Conservation (phyloP, 2,797 vertebrate genomes). For the Trichosurus vulpecula region DNA sequence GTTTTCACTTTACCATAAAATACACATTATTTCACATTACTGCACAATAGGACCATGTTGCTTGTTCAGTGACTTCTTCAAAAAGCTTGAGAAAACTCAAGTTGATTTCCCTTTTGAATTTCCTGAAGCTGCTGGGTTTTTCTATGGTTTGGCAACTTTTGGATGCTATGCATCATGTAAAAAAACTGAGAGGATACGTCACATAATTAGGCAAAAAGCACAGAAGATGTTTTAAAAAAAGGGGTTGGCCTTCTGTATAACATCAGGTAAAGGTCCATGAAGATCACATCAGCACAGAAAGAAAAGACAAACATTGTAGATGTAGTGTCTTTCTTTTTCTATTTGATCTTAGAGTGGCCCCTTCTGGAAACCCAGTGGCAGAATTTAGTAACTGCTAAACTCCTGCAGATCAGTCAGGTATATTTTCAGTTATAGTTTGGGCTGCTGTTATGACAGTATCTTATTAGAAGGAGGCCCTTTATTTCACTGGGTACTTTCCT, state of each 20-base stretch:
- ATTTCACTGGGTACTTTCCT: slow-evolving; percentile 6
- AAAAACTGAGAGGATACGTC: neutral
- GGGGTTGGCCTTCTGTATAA: neutral
- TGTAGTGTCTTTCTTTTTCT: neutral
- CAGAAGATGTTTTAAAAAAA: neutral
- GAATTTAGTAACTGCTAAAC: neutral
- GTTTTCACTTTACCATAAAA: neutral
- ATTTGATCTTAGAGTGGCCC: neutral
- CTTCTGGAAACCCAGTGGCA: neutral
- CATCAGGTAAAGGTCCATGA: neutral
- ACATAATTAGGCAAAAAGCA: neutral
- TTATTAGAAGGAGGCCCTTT: neutral
- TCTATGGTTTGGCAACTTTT: neutral
- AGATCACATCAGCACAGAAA: neutral
- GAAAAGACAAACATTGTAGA: neutral
- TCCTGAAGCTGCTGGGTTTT: neutral
- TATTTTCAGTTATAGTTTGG: slow-evolving; percentile 10
- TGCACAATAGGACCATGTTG: neutral
- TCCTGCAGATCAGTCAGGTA: no score
- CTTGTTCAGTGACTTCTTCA: neutral
- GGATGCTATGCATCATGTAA: neutral
- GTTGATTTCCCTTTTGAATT: neutral
- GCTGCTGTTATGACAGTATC: neutral
- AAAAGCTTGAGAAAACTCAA: neutral
- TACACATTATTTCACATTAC: neutral